These are phyloP conservation scores for Standfussiana lucernea DNA, from an alignment of 2,888 invertebrate species.

Conservation along the genomic window DNA sequence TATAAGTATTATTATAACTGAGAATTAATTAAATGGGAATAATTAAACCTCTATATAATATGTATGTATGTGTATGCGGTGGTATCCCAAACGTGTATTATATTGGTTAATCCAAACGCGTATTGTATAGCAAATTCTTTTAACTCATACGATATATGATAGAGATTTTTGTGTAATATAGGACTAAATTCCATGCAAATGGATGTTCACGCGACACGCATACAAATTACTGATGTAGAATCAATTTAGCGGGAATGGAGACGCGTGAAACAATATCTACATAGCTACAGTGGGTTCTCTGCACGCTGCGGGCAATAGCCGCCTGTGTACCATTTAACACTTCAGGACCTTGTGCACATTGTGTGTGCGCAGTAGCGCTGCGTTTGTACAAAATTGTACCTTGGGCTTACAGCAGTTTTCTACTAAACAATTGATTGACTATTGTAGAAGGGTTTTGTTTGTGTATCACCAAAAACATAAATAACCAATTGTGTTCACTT, in stretches of 20 bases:
- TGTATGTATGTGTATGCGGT: background rate
- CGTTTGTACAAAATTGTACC: constrained; percentile 16
- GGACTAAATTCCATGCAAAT: constrained; percentile 49
- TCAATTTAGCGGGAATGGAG: constrained; percentile 50
- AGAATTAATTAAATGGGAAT: too few relatives aligned
- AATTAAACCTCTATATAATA: too few relatives aligned
- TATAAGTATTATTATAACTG: constrained; percentile 10
- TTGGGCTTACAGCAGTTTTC: background rate
- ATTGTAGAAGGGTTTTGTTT: background rate
- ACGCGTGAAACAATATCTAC: constrained; percentile 24
- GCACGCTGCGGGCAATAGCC: background rate
- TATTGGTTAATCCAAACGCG: constrained; percentile 34
- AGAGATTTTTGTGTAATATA: constrained; percentile 41
- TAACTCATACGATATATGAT: constrained; percentile 28
- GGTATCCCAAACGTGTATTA: constrained; percentile 18
- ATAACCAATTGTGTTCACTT: background rate
- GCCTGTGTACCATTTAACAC: constrained; percentile 2
- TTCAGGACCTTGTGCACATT: background rate
- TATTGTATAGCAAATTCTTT: constrained; percentile 20
- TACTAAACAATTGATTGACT: background rate
- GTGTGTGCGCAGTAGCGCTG: constrained; percentile 2
- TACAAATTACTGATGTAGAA: constrained; percentile 52
- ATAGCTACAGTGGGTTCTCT: background rate
- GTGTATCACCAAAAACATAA: background rate
- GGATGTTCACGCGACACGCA: constrained; percentile 54